These are phyloP conservation scores for Hyperoplus lanceolatus DNA, from an alignment of 2,797 vertebrate genomes.

Conservation along the genomic window DNA sequence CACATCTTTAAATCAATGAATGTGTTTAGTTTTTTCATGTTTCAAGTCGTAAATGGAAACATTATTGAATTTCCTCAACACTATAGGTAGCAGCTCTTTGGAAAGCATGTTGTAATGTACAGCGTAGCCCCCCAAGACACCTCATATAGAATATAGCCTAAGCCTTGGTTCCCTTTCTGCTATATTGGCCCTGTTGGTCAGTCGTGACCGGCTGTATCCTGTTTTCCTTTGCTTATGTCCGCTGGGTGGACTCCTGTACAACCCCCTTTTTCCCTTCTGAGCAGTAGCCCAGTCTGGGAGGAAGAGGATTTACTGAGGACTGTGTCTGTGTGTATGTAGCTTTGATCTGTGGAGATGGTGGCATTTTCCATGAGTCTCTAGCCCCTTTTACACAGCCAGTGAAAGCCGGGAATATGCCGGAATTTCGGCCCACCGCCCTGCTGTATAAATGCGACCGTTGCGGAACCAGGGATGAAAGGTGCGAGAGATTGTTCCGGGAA, in stretches of 20 bases:
- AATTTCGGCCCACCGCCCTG: too few relatives aligned
- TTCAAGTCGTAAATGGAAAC: background rate
- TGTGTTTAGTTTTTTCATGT: background rate
- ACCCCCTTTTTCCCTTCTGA: conserved; percentile 73
- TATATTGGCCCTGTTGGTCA: conserved; percentile 46
- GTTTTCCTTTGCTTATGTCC: conserved; percentile 79
- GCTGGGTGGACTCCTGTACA: conserved; percentile 68
- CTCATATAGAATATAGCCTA: conserved; percentile 22
- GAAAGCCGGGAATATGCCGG: too few relatives aligned
- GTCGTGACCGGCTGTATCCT: conserved; percentile 85
- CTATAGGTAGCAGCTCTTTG: background rate
- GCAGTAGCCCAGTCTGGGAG: conserved; percentile 77
- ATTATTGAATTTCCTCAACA: background rate
- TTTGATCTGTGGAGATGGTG: conserved; percentile 62
- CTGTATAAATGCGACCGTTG: too few relatives aligned
- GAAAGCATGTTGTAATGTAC: background rate
- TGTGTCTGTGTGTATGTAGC: conserved; percentile 34
- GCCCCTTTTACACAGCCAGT: too few relatives aligned
- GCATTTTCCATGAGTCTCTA: conserved; percentile 30
- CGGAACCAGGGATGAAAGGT: too few relatives aligned
- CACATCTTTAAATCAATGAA: background rate
- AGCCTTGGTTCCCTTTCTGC: conserved; percentile 21
- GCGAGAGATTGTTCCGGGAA: too few relatives aligned
- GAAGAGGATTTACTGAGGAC: conserved; percentile 68
- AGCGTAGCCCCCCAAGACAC: conserved; percentile 4